Percentiles rank a stretch among this genome's conserved stretches.
These are phyloP conservation scores for Porites australiensis DNA, from an alignment of 64 coral and sea anemone genomes.

Conservation along the genomic window DNA sequence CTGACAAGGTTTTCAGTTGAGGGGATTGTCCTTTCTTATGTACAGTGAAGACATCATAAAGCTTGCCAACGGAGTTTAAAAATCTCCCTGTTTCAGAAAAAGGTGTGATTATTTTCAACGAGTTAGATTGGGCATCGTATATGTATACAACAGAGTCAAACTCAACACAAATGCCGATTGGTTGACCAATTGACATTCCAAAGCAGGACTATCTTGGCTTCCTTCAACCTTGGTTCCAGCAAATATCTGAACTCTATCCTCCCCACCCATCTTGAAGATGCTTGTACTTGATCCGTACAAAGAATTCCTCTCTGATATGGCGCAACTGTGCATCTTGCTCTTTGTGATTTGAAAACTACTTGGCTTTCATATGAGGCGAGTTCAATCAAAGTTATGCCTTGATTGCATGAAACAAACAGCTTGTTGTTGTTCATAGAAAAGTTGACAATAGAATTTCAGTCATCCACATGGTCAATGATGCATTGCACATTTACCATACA, in stretches of 20 bases:
- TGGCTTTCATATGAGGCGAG: not conserved
- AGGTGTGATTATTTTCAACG: conserved; percentile 42
- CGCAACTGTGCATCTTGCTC: conserved; percentile 14
- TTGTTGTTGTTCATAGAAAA: conserved; percentile 23
- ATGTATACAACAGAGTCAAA: no score
- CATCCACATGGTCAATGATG: not conserved
- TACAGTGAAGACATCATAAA: conserved; percentile 47
- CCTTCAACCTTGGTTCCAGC: conserved; percentile 30
- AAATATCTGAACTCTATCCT: conserved; percentile 8
- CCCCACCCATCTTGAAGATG: not conserved
- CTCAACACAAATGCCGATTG: conserved; percentile 49
- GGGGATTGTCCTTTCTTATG: conserved; percentile 24
- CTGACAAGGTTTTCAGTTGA: conserved; percentile 1
- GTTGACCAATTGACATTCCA: conserved; percentile 44
- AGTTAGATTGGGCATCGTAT: conserved; percentile 35
- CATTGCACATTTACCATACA: not conserved
- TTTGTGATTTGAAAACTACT: conserved; percentile 5
- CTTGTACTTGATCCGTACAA: no score
- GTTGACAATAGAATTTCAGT: conserved; percentile 23
- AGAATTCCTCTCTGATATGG: conserved; percentile 9
- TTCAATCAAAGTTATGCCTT: conserved; percentile 12
- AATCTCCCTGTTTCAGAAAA: conserved; percentile 20
- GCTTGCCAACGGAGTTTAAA: conserved; percentile 11
- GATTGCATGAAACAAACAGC: conserved; percentile 29
- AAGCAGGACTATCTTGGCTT: conserved; percentile 39